Base-by-base conservation (phyloP, 2,797 vertebrate species). In the Xenentodon cancila region DNA sequence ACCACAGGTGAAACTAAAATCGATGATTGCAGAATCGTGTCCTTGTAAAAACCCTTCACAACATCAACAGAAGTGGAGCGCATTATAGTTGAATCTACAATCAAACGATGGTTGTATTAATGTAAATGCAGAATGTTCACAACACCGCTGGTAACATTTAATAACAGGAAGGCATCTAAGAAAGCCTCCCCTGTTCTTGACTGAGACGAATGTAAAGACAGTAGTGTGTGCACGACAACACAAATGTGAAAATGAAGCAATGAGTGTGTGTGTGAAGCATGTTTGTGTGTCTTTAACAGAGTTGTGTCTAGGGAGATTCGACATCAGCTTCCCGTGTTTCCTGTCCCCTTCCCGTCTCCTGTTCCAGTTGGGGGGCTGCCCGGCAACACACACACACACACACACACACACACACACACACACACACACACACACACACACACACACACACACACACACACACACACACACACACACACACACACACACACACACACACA, bases 251-350 rank as follows among this genome's bases (percentile, higher is more conserved):
- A 63, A 25, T 25, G 25, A 30, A 53, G 45, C 19, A 15, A 43
- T 64, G 37, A 52, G 51, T 64, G 55, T 22, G 59, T 44, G 58
- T 49, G 20, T 49, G 48, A 46, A 37, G 16, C 0, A 0, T 70
- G 73, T 85, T 75, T 85, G 71, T 85, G 70, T 84, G 80, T 84
- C 43, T 83, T 76, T 82, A 71, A 76, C 77, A 70, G 69, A 90
- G 89, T 90, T 84, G 68, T 87, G 88, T 88, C 88, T 89, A 77
- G 70, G 70, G 82, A 85, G 88, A 84, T 89, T 89, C 87, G 84
- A 80, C 80, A 54, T 73, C 50, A 34, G 80, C 73, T 90, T 89
- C 89, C 88, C 79, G 76, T 56, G 74, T 79, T 77, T 89, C 84
- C 79, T 75, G 75, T 86, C 77, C 75, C 73, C 70, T 81, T 88